These are phyloP conservation scores for Paramormyrops kingsleyae DNA, from an alignment of 2,113 vertebrate genomes.

Conservation along the genomic window DNA sequence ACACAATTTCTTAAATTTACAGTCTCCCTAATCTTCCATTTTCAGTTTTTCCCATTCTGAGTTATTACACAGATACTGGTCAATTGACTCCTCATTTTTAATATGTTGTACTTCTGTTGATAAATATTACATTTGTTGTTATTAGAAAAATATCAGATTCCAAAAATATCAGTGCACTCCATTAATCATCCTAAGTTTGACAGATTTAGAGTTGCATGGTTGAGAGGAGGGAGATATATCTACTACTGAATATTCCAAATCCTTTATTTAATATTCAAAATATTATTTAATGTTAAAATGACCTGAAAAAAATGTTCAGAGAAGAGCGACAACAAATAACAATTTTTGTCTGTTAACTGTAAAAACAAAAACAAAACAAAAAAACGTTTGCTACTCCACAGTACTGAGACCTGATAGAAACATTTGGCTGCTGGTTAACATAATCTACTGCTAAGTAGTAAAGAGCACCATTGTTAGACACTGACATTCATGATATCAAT, in stretches of 20 bases:
- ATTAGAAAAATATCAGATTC: not conserved
- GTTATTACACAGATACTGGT: not conserved
- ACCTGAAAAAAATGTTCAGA: not conserved
- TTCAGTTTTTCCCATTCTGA: not conserved
- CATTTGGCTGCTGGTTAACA: not conserved
- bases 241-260: not conserved
- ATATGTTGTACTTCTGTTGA: not conserved
- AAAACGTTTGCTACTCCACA: not conserved
- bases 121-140: not conserved
- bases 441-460: conserved; percentile 30
- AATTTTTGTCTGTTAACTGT: not conserved
- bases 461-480: conserved; percentile 48
- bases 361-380: not conserved
- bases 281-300: not conserved
- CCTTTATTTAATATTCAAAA: conserved; percentile 1
- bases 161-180: not conserved
- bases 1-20: not conserved
- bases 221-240: not conserved
- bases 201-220: not conserved
- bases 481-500: conserved; percentile 27
- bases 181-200: not conserved
- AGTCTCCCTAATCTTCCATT: not conserved
- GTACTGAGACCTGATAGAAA: not conserved
- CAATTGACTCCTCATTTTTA: not conserved
- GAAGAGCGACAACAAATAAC: not conserved